A percentile compares a stretch with the other conserved stretches of the same genome.
These are phyloP conservation scores for Thecophora atra DNA, from an alignment of 2,888 invertebrate species.

Conservation along the genomic window DNA sequence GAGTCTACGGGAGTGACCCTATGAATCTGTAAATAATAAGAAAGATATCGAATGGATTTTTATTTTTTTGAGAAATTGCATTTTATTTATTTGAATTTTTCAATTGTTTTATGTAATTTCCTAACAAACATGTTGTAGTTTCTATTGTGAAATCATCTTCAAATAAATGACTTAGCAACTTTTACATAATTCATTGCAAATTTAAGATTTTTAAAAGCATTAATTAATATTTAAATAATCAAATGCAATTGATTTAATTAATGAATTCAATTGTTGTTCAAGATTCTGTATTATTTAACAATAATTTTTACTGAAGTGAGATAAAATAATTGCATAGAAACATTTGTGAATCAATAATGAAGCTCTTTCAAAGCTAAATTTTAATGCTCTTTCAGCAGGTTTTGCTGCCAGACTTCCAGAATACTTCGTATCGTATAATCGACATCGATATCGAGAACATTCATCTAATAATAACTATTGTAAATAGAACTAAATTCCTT, in stretches of 20 bases:
- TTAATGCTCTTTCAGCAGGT: neutral
- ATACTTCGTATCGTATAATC: too few relatives aligned
- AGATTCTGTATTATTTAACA: neutral
- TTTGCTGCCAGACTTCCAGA: too few relatives aligned
- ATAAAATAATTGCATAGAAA: conserved; percentile 9
- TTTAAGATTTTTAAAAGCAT: conserved; percentile 10
- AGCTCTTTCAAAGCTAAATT: conserved; percentile 25
- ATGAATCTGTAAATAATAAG: neutral
- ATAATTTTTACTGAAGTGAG: conserved; percentile 20
- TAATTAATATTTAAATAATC: neutral
- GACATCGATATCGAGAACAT: too few relatives aligned
- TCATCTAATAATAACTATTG: conserved; percentile 2
- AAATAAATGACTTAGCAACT: conserved; percentile 21
- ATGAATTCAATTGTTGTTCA: too few relatives aligned
- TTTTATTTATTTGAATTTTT: conserved; percentile 49
- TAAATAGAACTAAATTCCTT: conserved; percentile 35
- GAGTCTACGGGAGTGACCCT: too few relatives aligned
- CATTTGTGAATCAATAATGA: neutral
- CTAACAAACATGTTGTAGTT: too few relatives aligned
- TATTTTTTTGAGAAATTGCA: neutral
- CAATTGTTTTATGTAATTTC: conserved; percentile 2
- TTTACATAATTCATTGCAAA: conserved; percentile 5
- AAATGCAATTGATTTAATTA: too few relatives aligned
- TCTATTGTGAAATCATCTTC: too few relatives aligned
- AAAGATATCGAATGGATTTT: neutral